Evolutionary conservation across 1,140 invertebrate species (phyloP), one percentile per base, ranked within the genome.

Genomic region (Caenorhabditis remanei): DNA sequence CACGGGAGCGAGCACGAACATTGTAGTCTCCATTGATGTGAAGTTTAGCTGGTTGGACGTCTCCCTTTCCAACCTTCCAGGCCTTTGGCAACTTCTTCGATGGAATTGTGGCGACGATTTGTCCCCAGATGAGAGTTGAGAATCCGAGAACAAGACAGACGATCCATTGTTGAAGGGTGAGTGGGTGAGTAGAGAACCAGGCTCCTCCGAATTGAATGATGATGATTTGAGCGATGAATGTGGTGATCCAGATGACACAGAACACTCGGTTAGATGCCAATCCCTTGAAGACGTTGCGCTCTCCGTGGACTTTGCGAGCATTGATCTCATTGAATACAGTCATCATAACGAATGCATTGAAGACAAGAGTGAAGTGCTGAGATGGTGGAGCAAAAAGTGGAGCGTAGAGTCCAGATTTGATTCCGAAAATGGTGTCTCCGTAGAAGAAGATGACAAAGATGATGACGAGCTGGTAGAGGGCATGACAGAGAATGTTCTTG

Each of bases 281-380:
- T 86, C 89, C 91, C 87, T 90, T 92, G 84, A 92, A 97, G 90
- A 99, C 96, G 94, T 99, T 99, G 91, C 98, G 94, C 94, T 99
- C 97, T 87, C 98, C 98, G 94, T 99, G 98, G 92, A 99, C 99
- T 95, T 99, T 99, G 91, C 98, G 95, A 63, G 98, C 97, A 94
- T 99, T 99, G 92, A 99, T 97, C 94, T 99, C 98, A 95, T 99
- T 99, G 94, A 98, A 99, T 56, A 99, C 94, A 48, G 98, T 99
- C 98, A 99, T 99, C 96, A 99, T 97, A 71, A 99, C 98, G 94
- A 99, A 99, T 32, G 97, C 96, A 94, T 99, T 99, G 94, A 99
- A 99, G 93, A 99, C 98, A 92, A 99, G 96, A 19, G 98, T 99
- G 94, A 99, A 99, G 94, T 99, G 98, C 94, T 97, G 95, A 65